These are phyloP conservation scores for Alentia gelatinosa DNA, from an alignment of 2,888 invertebrate genomes.

Conservation along the genomic window DNA sequence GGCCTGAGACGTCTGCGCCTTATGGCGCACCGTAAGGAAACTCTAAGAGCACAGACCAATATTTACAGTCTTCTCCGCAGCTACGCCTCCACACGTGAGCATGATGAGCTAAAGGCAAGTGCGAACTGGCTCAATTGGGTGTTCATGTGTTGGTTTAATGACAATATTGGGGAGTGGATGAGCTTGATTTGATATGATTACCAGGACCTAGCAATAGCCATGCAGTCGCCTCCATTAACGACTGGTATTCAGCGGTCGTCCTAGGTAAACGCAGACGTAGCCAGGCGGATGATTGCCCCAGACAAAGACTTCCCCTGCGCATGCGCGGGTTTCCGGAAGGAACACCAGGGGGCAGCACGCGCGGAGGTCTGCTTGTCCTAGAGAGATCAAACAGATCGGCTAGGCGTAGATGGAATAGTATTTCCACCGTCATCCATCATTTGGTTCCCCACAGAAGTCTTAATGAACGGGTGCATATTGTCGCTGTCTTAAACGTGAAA, in stretches of 20 bases:
- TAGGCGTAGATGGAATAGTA: background rate
- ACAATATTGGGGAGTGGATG: background rate
- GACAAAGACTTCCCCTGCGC: background rate
- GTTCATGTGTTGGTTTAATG: background rate
- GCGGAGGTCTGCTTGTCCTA: background rate
- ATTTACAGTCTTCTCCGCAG: background rate
- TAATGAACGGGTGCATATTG: background rate
- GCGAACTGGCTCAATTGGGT: background rate
- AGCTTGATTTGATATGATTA: conserved; percentile 42
- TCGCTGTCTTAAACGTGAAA: background rate
- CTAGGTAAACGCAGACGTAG: background rate
- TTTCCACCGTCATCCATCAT: background rate
- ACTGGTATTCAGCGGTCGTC: background rate
- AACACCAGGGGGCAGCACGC: background rate
- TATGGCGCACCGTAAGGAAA: background rate
- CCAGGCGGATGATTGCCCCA: background rate
- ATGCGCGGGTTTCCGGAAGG: background rate
- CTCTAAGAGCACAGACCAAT: background rate
- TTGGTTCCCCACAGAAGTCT: background rate
- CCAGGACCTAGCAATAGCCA: background rate
- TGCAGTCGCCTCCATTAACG: background rate
- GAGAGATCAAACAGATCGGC: background rate
- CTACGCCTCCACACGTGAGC: background rate
- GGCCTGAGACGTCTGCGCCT: too few relatives aligned
- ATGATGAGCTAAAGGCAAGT: background rate